Evolutionary conservation across 2,113 vertebrate species (phyloP).

Genomic region (Sapajus apella): DNA sequence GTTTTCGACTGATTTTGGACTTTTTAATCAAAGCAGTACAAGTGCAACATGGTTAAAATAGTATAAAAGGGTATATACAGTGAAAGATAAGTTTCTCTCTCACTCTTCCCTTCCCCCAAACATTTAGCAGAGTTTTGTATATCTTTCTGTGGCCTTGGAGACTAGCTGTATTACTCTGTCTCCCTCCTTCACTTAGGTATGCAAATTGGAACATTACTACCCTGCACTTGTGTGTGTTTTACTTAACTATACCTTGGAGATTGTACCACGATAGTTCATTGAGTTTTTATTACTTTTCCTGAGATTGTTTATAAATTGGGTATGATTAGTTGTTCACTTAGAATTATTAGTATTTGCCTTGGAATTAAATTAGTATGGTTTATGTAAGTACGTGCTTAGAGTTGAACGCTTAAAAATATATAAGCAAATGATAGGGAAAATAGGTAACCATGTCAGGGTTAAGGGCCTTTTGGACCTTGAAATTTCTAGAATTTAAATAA

Average conservation of each 20-base stretch:
- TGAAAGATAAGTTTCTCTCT: not conserved
- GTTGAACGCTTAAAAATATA: not conserved
- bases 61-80: not conserved
- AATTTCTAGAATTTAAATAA: slow-evolving; percentile 20
- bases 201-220: not conserved
- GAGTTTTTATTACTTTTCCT: not conserved
- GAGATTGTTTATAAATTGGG: not conserved
- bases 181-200: not conserved
- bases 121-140: not conserved
- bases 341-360: slow-evolving; percentile 22
- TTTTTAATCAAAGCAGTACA: not conserved
- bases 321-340: not conserved
- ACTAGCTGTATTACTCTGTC: not conserved
- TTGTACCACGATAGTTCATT: not conserved
- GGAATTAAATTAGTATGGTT: slow-evolving; percentile 2
- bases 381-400: not conserved
- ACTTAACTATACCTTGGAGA: not conserved
- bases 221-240: not conserved
- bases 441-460: not conserved
- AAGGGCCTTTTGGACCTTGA: not conserved
- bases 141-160: not conserved
- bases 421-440: not conserved
- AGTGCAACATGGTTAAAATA: not conserved
- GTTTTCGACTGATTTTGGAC: slow-evolving; percentile 28
- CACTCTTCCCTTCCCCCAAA: not conserved